phyloP scores from a whole-genome alignment of 1,140 invertebrate species.

The Catajapyx aquilonaris region DNA sequence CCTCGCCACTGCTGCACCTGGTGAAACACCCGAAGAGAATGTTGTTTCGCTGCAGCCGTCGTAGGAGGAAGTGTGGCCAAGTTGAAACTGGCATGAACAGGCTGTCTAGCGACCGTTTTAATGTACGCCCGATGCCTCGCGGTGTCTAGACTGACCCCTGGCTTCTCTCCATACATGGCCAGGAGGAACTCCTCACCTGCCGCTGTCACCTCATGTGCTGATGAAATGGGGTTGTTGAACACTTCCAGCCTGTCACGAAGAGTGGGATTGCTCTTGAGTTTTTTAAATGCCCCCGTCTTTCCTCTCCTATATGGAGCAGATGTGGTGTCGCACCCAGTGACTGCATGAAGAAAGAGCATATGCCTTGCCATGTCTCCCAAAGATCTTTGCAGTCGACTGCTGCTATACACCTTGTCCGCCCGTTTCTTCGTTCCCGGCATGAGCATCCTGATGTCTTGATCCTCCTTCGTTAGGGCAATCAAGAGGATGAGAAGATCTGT shows the following conservation, averaged over 20 bases:
- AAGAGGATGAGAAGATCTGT: conserved; percentile 7
- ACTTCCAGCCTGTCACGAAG: conserved; percentile 3
- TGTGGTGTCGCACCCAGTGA: conserved; percentile 4
- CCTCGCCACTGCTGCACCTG: conserved; percentile 2
- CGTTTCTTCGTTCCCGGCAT: background rate
- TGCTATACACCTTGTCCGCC: conserved; percentile 3
- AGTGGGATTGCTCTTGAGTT: conserved; percentile 2
- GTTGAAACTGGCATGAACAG: background rate
- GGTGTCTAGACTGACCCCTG: conserved; percentile 2
- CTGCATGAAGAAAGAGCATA: conserved; percentile 1
- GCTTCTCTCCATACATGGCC: conserved; percentile 5
- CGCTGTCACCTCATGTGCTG: conserved; percentile 1
- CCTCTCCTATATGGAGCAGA: conserved; percentile 2
- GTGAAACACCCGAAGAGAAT: conserved; percentile 1
- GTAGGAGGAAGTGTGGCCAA: conserved; percentile 1
- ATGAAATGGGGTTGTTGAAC: conserved; percentile 3
- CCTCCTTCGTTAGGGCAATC: conserved; percentile 2
- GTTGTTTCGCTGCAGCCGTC: conserved; percentile 1
- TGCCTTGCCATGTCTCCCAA: conserved; percentile 2
- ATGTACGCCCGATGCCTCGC: conserved; percentile 5
- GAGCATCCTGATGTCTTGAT: conserved; percentile 3
- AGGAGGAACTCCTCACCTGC: conserved; percentile 5
- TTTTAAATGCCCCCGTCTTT: conserved; percentile 4
- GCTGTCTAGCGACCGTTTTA: conserved; percentile 5
- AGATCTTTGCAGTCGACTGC: background rate